These are phyloP conservation scores for Balearica regulorum DNA, from an alignment of 2,797 vertebrate species.

Conservation along the genomic window DNA sequence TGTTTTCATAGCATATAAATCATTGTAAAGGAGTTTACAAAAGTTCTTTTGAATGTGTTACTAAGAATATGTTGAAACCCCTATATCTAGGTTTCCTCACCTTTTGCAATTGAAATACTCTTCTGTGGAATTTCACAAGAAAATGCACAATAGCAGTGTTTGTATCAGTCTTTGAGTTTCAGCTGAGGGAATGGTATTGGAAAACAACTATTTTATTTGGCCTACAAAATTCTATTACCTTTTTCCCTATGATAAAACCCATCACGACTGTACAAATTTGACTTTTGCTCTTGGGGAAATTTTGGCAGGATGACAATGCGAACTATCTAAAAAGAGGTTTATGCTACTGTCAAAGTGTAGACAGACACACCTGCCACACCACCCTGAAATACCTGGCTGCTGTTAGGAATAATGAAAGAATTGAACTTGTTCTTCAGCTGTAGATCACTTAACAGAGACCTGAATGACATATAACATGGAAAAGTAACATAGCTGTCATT, in stretches of 20 bases:
- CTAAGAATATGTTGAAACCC: background rate
- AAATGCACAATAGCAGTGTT: background rate
- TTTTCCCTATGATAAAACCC: background rate
- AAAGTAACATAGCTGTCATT: background rate
- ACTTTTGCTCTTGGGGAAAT: background rate
- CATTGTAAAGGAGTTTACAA: background rate
- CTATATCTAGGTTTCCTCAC: background rate
- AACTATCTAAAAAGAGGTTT: background rate
- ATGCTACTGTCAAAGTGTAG: background rate
- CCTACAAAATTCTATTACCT: background rate
- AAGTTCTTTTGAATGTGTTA: background rate
- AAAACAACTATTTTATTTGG: background rate
- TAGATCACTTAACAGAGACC: background rate
- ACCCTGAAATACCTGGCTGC: rapidly evolving
- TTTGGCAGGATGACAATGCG: background rate
- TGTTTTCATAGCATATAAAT: background rate
- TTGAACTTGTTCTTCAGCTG: background rate
- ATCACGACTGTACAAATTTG: background rate
- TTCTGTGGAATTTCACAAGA: background rate
- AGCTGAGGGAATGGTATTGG: background rate
- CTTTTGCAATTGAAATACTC: background rate
- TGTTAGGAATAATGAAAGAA: background rate
- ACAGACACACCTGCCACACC: rapidly evolving
- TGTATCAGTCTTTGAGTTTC: background rate
- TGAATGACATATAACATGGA: background rate